phyloP scores from a whole-genome alignment of 2,888 invertebrate species.

The Junonia oenone region DNA sequence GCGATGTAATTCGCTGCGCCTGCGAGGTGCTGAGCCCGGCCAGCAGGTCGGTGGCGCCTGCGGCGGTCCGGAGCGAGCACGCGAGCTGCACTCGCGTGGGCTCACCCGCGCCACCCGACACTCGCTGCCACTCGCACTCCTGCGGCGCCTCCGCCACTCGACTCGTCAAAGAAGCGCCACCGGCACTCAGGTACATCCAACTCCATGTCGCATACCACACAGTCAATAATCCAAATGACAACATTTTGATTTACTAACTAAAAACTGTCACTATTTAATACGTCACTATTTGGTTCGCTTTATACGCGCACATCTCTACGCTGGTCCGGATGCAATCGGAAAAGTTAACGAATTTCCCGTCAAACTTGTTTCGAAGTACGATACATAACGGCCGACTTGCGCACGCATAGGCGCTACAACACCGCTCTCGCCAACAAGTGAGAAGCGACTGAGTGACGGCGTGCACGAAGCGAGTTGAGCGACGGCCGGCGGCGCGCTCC shows the following conservation, averaged over 20 bases:
- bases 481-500: slow-evolving; percentile 64
- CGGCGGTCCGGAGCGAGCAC: slow-evolving; percentile 83
- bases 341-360: slow-evolving; percentile 76
- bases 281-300: slow-evolving; percentile 60
- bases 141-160: slow-evolving; percentile 83
- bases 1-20: slow-evolving; percentile 83
- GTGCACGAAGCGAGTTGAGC: slow-evolving; percentile 62
- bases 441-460: slow-evolving; percentile 63
- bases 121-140: slow-evolving; percentile 86
- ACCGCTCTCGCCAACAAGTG: slow-evolving; percentile 50
- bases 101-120: slow-evolving; percentile 75
- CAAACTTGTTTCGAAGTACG: slow-evolving; percentile 77
- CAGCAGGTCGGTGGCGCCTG: slow-evolving; percentile 82
- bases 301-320: slow-evolving; percentile 70
- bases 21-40: slow-evolving; percentile 82
- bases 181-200: slow-evolving; percentile 58
- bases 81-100: slow-evolving; percentile 80
- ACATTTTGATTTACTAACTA: slow-evolving; percentile 72
- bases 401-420: slow-evolving; percentile 41
- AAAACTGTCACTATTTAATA: slow-evolving; percentile 72
- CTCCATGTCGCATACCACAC: slow-evolving; percentile 62
- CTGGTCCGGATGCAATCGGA: slow-evolving; percentile 64
- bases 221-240: slow-evolving; percentile 67
- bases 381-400: slow-evolving; percentile 69
- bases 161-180: slow-evolving; percentile 69